A percentile compares a stretch with the other conserved stretches of the same genome.
Evolutionary conservation across 1,140 invertebrate genomes (phyloP).

Genomic region (Tachypleus tridentatus): DNA sequence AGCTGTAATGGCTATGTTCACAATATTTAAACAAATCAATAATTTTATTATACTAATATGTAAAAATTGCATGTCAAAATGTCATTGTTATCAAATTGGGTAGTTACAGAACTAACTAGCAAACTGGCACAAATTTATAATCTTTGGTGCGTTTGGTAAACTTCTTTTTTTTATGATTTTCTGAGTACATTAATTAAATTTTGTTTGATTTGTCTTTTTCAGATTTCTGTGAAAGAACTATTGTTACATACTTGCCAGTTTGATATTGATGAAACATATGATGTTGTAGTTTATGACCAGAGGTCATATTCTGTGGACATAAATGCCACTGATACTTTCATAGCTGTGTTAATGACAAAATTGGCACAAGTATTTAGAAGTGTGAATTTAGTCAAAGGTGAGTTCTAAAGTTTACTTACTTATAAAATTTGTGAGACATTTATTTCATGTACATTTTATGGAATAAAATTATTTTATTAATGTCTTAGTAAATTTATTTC

Average conservation of each 20-base stretch:
- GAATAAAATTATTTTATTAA: background rate
- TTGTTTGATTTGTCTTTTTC: slow-evolving; percentile 4
- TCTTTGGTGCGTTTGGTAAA: no score
- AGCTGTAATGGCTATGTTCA: no score
- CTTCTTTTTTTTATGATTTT: no score
- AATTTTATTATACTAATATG: no score
- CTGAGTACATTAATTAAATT: no score
- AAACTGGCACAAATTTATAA: no score
- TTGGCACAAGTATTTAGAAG: slow-evolving; percentile 36
- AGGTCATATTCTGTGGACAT: slow-evolving; percentile 32
- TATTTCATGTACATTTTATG: background rate
- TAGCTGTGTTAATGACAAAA: slow-evolving; percentile 40
- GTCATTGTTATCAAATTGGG: no score
- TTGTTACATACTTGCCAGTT: slow-evolving; percentile 39
- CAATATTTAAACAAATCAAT: no score
- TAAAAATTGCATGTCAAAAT: no score
- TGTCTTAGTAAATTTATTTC: slow-evolving; percentile 1
- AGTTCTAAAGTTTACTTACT: slow-evolving; percentile 5
- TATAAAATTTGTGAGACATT: background rate
- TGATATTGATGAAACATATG: slow-evolving; percentile 34
- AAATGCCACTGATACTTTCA: slow-evolving; percentile 39
- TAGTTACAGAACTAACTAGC: no score
- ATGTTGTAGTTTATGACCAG: slow-evolving; percentile 45
- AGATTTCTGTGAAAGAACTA: slow-evolving; percentile 41
- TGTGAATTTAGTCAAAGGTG: slow-evolving; percentile 40